Conservation (phyloP, 2,888 invertebrate genomes). For the Limnephilus lunatus region DNA sequence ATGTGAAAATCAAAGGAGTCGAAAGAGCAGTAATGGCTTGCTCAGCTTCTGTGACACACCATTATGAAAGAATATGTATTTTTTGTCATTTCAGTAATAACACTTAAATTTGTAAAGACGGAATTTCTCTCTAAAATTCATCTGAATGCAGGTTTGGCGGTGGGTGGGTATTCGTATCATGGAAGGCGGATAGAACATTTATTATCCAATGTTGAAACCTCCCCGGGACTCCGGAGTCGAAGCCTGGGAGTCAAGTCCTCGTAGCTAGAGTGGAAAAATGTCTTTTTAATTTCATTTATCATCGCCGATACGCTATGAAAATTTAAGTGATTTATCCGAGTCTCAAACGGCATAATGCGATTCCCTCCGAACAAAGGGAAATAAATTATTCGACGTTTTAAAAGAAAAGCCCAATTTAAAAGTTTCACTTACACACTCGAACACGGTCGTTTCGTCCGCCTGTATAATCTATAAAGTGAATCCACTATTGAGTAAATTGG, state of each 20-base stretch:
- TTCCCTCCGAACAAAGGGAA: conserved; percentile 60
- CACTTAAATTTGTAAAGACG: background rate
- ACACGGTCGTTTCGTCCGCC: conserved; percentile 47
- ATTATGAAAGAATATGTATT: background rate
- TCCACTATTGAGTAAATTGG: conserved; percentile 42
- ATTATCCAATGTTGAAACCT: conserved; percentile 46
- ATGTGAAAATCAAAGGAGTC: background rate
- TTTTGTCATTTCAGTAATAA: background rate
- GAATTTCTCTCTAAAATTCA: background rate
- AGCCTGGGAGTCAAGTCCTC: conserved; percentile 9
- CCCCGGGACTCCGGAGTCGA: conserved; percentile 2
- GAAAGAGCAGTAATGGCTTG: background rate
- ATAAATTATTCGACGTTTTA: conserved; percentile 60
- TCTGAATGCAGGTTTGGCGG: background rate
- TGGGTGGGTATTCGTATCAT: conserved; percentile 6
- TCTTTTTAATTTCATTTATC: conserved; percentile 64
- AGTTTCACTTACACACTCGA: conserved; percentile 50
- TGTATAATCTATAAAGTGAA: conserved; percentile 49
- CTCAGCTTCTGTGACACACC: background rate
- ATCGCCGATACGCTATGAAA: conserved; percentile 62
- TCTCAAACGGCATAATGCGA: conserved; percentile 64
- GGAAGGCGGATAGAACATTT: conserved; percentile 47
- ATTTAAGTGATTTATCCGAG: conserved; percentile 65
- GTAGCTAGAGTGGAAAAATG: conserved; percentile 55
- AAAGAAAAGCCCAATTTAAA: conserved; percentile 41